Percentiles rank a stretch among this genome's conserved stretches.
Conservation (phyloP, 2,888 invertebrate species). For the Colletes collaris region DNA sequence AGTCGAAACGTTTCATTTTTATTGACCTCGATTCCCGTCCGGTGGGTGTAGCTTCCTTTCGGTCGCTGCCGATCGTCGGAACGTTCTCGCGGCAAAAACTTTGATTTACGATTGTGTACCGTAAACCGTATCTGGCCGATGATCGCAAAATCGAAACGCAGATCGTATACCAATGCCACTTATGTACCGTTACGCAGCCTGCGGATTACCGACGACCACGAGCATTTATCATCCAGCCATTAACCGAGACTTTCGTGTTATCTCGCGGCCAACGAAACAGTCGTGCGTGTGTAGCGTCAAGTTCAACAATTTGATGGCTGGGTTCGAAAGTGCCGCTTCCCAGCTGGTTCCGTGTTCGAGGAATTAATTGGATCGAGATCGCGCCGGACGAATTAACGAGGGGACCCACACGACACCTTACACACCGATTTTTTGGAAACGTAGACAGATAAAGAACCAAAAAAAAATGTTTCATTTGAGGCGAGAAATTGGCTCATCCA, state of each 20-base stretch:
- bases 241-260: constrained; percentile 32
- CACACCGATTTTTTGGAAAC: too few relatives aligned
- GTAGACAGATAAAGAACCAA: too few relatives aligned
- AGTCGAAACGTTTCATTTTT: constrained; percentile 33
- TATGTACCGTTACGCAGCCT: constrained; percentile 62
- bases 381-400: not conserved
- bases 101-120: constrained; percentile 53
- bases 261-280: constrained; percentile 5
- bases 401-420: too few relatives aligned
- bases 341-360: not conserved
- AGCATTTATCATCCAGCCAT: constrained; percentile 59
- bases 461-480: too few relatives aligned
- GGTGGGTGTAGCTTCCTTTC: constrained; percentile 32
- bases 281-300: not conserved
- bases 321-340: not conserved
- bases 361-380: not conserved
- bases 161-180: constrained; percentile 55
- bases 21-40: constrained; percentile 31
- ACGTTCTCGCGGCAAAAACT: constrained; percentile 35
- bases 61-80: not conserved
- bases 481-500: too few relatives aligned
- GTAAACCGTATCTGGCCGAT: constrained; percentile 56
- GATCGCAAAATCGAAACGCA: constrained; percentile 50
- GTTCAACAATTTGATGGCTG: constrained; percentile 45
- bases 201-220: constrained; percentile 53